Evolutionary conservation across 2,797 vertebrate species (phyloP).

Genomic region (Muraenolepis orangiensis): DNA sequence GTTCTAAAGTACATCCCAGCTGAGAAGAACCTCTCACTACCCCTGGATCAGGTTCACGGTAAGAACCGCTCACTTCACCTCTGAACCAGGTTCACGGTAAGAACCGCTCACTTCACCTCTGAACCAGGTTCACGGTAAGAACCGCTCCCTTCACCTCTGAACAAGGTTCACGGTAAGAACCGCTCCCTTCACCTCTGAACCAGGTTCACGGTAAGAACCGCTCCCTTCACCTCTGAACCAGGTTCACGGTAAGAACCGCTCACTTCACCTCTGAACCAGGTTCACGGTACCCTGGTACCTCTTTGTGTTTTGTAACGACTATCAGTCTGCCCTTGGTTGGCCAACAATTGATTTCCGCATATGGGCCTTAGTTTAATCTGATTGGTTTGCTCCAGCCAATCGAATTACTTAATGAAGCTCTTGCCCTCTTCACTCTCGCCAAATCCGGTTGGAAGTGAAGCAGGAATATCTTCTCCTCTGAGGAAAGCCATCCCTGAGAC

Average conservation of each 20-base stretch:
- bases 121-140: neutral
- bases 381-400: no score
- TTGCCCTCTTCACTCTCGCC: neutral
- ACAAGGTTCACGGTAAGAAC: neutral
- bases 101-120: neutral
- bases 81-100: neutral
- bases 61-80: neutral
- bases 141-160: neutral
- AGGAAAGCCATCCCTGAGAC: no score
- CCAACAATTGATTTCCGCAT: neutral
- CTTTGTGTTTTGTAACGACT: no score
- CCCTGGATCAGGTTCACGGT: slow-evolving; percentile 74
- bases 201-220: neutral
- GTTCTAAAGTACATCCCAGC: slow-evolving; percentile 90
- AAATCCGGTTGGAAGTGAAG: neutral
- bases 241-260: neutral
- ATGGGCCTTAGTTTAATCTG: neutral
- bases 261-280: no score
- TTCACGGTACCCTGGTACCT: no score
- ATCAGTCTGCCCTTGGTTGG: neutral
- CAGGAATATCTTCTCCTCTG: neutral
- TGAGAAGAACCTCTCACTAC: slow-evolving; percentile 82
- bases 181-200: neutral
- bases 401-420: neutral
- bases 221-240: neutral